Evolutionary conservation across 2,797 vertebrate species (phyloP).

Genomic region (Holocentrus rufus): DNA sequence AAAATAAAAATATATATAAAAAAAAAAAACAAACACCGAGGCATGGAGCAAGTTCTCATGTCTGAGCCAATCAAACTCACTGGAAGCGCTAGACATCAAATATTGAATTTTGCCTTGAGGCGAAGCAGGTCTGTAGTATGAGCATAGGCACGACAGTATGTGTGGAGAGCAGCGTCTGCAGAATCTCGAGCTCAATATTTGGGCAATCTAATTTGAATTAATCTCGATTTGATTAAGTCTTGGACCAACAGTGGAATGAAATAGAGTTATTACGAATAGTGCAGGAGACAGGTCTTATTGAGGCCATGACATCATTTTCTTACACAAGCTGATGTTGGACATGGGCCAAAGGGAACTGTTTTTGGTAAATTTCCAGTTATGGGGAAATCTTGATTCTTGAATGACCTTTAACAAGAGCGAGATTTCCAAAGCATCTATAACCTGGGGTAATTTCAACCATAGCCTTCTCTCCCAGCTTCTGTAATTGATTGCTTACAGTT

Average conservation of each 20-base stretch:
- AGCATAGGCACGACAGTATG: neutral
- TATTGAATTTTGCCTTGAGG: constrained; percentile 6
- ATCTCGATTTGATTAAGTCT: neutral
- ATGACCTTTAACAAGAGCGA: neutral
- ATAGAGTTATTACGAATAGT: neutral
- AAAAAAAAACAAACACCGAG: too few species aligned
- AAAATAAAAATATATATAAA: constrained; percentile 3
- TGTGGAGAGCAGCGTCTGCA: neutral
- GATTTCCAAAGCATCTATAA: neutral
- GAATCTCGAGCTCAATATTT: neutral
- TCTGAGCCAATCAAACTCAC: constrained; percentile 5
- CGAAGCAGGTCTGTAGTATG: neutral
- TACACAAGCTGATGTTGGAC: neutral
- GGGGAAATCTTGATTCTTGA: neutral
- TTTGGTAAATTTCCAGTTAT: neutral
- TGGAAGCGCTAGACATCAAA: neutral
- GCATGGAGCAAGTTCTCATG: neutral
- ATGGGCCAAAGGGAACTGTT: neutral
- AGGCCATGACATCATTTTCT: neutral
- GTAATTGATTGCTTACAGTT: too few species aligned
- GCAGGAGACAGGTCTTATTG: neutral
- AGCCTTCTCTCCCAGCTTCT: neutral
- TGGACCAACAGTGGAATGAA: constrained; percentile 8
- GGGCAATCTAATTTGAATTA: neutral
- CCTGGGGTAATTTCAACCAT: neutral